A percentile compares a stretch with the other conserved stretches of the same genome.
phyloP scores from a whole-genome alignment of 2,888 invertebrate genomes.

The Tetramorium bicarinatum region DNA sequence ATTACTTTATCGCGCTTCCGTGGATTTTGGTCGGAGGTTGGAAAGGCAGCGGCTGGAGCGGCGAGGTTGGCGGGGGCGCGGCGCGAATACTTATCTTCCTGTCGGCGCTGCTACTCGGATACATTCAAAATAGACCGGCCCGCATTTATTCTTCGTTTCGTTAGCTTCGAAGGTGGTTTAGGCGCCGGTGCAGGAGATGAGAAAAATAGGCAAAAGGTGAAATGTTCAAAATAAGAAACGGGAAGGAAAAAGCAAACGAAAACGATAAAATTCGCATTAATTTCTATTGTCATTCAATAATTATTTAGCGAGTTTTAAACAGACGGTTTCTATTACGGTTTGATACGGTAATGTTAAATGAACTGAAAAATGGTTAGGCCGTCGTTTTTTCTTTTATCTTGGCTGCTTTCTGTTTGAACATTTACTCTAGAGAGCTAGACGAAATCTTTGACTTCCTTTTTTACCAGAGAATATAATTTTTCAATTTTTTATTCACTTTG shows the following conservation, averaged over 20 bases:
- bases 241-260: neutral
- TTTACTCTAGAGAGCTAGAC: neutral
- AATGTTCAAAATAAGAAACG: constrained; percentile 28
- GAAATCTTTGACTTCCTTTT: constrained; percentile 27
- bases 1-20: constrained; percentile 79
- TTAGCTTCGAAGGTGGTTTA: constrained; percentile 47
- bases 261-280: constrained; percentile 16
- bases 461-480: constrained; percentile 21
- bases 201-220: constrained; percentile 49
- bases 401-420: neutral
- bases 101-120: constrained; percentile 63
- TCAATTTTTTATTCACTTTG: neutral
- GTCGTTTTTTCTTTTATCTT: neutral
- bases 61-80: constrained; percentile 38
- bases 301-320: constrained; percentile 21
- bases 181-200: constrained; percentile 11
- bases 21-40: constrained; percentile 72
- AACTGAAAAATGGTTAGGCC: neutral
- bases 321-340: neutral
- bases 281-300: constrained; percentile 19
- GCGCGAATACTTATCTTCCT: constrained; percentile 74
- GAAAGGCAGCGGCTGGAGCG: constrained; percentile 49
- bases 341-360: neutral
- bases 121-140: constrained; percentile 66
- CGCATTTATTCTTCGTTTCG: constrained; percentile 54